Conservation (phyloP, 2,113 vertebrate species). For the Labrus mixtus region DNA sequence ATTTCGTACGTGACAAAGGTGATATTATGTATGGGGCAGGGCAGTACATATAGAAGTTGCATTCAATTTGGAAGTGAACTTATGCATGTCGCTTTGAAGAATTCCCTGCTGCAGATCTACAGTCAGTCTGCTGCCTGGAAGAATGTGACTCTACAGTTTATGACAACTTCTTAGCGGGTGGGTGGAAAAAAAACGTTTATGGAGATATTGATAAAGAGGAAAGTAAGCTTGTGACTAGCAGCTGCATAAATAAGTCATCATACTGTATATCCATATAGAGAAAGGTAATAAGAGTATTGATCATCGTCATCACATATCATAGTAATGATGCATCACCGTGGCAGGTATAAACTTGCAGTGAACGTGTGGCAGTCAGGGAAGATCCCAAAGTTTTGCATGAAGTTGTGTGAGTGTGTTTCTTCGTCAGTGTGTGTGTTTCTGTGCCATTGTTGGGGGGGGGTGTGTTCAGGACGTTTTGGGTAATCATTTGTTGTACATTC, state of each 20-base stretch:
- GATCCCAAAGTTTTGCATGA: slow-evolving; percentile 22
- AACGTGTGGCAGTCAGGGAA: slow-evolving; percentile 40
- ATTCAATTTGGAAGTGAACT: too few relatives aligned
- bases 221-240: slow-evolving; percentile 47
- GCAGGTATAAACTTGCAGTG: slow-evolving; percentile 67
- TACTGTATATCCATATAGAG: slow-evolving; percentile 60
- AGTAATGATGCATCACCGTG: slow-evolving; percentile 54
- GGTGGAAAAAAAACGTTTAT: neutral
- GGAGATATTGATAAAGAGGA: slow-evolving; percentile 1
- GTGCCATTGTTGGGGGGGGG: slow-evolving; percentile 46
- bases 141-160: slow-evolving; percentile 30
- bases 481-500: slow-evolving; percentile 78
- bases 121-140: slow-evolving; percentile 39
- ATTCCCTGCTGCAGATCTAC: neutral
- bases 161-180: slow-evolving; percentile 1
- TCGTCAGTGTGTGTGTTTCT: slow-evolving; percentile 54
- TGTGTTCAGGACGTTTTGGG: slow-evolving; percentile 20
- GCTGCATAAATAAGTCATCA: slow-evolving; percentile 69
- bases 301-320: slow-evolving; percentile 47
- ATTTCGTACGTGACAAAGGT: too few relatives aligned
- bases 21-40: too few relatives aligned
- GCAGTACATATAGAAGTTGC: too few relatives aligned
- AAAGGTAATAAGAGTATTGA: slow-evolving; percentile 40
- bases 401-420: slow-evolving; percentile 26
- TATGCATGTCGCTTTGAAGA: too few relatives aligned